Conservation (phyloP, 2,113 vertebrate genomes). For the Lynx canadensis region DNA sequence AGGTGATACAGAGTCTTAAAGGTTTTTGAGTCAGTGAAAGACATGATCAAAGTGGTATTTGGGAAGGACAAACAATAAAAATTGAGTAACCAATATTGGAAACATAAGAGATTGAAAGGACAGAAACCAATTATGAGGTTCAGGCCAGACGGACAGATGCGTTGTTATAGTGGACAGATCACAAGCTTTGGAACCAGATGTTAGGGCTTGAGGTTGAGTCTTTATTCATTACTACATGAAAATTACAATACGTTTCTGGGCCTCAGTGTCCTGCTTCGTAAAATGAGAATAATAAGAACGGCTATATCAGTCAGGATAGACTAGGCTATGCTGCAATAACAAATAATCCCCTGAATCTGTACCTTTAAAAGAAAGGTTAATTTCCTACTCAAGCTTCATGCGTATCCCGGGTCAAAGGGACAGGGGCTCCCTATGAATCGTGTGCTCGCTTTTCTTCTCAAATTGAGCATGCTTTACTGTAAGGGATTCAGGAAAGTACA, state of each 20-base stretch:
- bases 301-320: not conserved
- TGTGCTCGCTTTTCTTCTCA: not conserved
- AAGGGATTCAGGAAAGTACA: not conserved
- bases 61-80: not conserved
- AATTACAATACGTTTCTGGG: not conserved
- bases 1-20: not conserved
- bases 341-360: not conserved
- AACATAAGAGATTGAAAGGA: not conserved
- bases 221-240: not conserved
- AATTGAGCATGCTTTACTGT: not conserved
- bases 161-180: not conserved
- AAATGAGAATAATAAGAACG: not conserved
- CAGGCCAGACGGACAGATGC: not conserved
- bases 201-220: not conserved
- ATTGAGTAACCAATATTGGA: not conserved
- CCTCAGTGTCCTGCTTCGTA: not conserved
- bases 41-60: not conserved
- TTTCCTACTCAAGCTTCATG: not conserved
- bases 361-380: not conserved
- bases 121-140: not conserved
- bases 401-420: not conserved
- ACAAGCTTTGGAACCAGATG: not conserved
- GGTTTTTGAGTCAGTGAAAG: not conserved
- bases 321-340: not conserved
- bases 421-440: not conserved